These are phyloP conservation scores for Lasioglossum vierecki DNA, from an alignment of 2,888 invertebrate species.

Conservation along the genomic window DNA sequence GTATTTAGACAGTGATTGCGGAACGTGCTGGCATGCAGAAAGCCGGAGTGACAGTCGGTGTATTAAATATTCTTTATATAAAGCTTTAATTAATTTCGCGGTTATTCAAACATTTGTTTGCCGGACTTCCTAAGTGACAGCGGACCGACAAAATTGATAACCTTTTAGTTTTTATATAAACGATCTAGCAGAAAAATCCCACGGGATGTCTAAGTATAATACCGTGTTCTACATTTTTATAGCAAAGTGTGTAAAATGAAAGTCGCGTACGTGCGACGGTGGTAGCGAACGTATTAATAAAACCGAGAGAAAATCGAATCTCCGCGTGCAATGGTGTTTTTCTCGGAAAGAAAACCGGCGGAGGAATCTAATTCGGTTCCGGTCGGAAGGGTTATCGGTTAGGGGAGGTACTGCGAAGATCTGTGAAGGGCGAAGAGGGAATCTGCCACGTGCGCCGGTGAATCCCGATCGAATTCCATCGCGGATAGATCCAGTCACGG, in stretches of 20 bases:
- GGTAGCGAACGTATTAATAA: background rate
- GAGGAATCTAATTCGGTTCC: constrained; percentile 1
- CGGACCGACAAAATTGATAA: background rate
- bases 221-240: background rate
- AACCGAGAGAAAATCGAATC: background rate
- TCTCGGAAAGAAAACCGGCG: background rate
- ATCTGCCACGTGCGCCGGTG: constrained; percentile 28
- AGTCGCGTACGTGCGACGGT: too few species aligned
- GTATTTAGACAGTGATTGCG: constrained; percentile 2
- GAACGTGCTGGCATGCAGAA: background rate
- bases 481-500: constrained; percentile 57
- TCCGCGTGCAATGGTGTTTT: background rate
- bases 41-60: background rate
- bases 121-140: background rate
- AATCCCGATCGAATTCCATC: constrained; percentile 65
- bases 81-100: background rate
- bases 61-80: background rate
- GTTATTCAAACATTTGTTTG: background rate
- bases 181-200: background rate
- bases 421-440: background rate
- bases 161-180: background rate
- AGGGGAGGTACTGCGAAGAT: background rate
- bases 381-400: background rate
- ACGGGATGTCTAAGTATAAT: too few species aligned
- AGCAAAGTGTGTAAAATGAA: too few species aligned